Evolutionary conservation across 2,888 invertebrate species (phyloP).

Genomic region (Aleiodes alternator): DNA sequence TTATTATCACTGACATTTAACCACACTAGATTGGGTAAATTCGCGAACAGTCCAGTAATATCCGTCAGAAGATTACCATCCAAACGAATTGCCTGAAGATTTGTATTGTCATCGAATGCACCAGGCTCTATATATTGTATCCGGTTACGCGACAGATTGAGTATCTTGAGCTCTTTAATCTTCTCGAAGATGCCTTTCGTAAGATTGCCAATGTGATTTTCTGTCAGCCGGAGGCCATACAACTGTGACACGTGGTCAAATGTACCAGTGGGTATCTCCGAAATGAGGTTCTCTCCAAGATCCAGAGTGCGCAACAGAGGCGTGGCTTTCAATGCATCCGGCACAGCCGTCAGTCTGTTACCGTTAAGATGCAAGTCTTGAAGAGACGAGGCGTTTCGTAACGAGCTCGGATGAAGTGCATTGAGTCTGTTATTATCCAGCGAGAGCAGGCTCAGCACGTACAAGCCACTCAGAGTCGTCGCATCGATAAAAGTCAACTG

Average conservation of each 20-base stretch:
- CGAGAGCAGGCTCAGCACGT: constrained; percentile 85
- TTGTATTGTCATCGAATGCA: constrained; percentile 85
- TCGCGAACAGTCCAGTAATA: constrained; percentile 87
- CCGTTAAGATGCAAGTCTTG: constrained; percentile 90
- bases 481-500: constrained; percentile 85
- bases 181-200: constrained; percentile 87
- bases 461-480: constrained; percentile 85
- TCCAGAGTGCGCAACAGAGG: constrained; percentile 88
- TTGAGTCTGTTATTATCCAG: constrained; percentile 88
- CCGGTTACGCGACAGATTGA: constrained; percentile 90
- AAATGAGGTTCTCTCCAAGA: constrained; percentile 90
- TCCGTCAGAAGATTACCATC: constrained; percentile 89
- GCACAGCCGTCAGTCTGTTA: constrained; percentile 86
- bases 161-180: constrained; percentile 86
- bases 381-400: constrained; percentile 87
- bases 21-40: constrained; percentile 89
- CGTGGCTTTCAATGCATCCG: constrained; percentile 84
- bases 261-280: constrained; percentile 86
- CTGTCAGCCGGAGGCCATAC: constrained; percentile 87
- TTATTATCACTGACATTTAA: constrained; percentile 91
- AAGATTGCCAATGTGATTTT: constrained; percentile 89
- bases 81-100: constrained; percentile 87
- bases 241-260: constrained; percentile 88
- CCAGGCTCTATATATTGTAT: constrained; percentile 87
- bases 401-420: constrained; percentile 84